Conservation (phyloP, 2,113 vertebrate species). For the Peromyscus maniculatus region DNA sequence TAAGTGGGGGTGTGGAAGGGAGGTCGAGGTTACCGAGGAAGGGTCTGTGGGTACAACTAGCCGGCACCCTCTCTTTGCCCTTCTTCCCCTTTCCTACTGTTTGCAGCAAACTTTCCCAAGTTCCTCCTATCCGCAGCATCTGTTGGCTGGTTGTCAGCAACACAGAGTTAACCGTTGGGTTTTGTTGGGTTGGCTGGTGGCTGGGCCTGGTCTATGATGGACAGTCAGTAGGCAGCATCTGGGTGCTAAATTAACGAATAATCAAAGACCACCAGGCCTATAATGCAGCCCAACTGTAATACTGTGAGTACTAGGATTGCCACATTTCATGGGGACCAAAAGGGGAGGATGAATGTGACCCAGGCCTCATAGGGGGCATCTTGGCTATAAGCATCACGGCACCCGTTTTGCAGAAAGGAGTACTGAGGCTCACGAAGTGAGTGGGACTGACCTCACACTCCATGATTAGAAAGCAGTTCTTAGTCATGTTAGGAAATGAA, state of each 20-base stretch:
- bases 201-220: rapidly evolving
- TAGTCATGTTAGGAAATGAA: background rate
- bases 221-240: rapidly evolving
- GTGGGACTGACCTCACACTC: background rate
- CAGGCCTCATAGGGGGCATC: background rate
- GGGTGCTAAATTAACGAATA: background rate
- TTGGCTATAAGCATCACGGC: rapidly evolving
- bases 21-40: background rate
- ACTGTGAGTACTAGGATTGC: background rate
- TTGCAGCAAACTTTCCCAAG: background rate
- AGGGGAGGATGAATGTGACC: background rate
- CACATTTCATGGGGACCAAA: background rate
- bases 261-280: rapidly evolving
- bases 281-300: too few relatives aligned
- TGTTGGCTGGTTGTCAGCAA: too few relatives aligned
- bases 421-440: background rate
- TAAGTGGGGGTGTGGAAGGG: background rate
- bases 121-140: background rate
- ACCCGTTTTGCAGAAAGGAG: background rate
- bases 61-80: background rate
- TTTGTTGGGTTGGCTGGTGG: background rate
- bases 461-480: background rate
- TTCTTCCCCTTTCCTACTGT: background rate
- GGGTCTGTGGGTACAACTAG: background rate
- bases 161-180: background rate